Conservation (phyloP, 2,888 invertebrate species). For the Tenthredo scrophulariae region DNA sequence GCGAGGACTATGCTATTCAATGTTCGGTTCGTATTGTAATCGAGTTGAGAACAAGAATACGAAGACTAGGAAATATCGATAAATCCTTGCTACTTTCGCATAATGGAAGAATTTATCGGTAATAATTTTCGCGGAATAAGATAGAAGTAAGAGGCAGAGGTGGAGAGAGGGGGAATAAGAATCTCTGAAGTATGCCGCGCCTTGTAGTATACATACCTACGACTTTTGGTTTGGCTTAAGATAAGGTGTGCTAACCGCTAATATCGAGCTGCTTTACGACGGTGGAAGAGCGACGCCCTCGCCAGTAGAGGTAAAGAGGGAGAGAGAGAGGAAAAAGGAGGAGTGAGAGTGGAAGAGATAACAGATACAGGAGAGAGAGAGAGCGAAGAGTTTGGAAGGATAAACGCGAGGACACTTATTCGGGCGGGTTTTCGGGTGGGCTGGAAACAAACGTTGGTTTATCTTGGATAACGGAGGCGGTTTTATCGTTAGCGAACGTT, state of each 20-base stretch:
- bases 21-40: neutral
- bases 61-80: neutral
- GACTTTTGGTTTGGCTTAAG: slow-evolving; percentile 35
- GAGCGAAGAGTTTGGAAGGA: slow-evolving; percentile 28
- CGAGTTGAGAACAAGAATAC: neutral
- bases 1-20: neutral
- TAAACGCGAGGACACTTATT: slow-evolving; percentile 49
- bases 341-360: slow-evolving; percentile 42
- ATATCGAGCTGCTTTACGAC: slow-evolving; percentile 50
- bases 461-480: slow-evolving; percentile 51
- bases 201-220: slow-evolving; percentile 8
- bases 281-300: neutral
- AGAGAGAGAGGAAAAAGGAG: neutral
- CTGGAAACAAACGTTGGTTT: slow-evolving; percentile 41
- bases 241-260: slow-evolving; percentile 45
- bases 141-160: neutral
- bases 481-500: slow-evolving; percentile 27
- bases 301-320: neutral
- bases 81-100: neutral
- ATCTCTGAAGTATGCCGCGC: slow-evolving; percentile 5
- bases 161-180: neutral
- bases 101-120: neutral
- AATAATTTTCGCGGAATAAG: neutral
- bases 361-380: slow-evolving; percentile 17
- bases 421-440: slow-evolving; percentile 32